Conservation (phyloP, 2,797 vertebrate genomes). For the Liasis olivaceus region DNA sequence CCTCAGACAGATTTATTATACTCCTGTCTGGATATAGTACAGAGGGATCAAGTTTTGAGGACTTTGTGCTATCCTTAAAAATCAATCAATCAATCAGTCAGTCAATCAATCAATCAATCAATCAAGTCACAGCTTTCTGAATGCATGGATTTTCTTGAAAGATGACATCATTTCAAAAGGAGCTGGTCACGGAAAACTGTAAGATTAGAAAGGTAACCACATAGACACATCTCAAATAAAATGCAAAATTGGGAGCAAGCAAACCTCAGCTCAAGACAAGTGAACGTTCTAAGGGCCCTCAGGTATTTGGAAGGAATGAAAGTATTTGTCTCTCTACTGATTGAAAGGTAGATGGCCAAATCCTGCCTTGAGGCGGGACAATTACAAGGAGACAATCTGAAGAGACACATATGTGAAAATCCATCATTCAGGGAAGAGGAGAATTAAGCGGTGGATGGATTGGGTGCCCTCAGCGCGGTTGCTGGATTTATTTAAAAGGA, state of each 20-base stretch:
- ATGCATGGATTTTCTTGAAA: background rate
- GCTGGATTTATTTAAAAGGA: background rate
- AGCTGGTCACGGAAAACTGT: background rate
- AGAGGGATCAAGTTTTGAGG: background rate
- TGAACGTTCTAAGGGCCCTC: no score
- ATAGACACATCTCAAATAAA: background rate
- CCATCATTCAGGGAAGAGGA: background rate
- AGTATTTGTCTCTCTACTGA: background rate
- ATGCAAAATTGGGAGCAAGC: background rate
- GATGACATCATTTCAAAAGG: background rate
- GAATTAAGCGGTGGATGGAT: background rate
- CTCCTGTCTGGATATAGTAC: no score
- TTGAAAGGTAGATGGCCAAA: background rate
- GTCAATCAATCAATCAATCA: no score
- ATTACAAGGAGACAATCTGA: background rate
- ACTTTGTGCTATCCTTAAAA: background rate
- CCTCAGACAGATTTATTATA: accelerated
- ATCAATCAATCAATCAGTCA: background rate
- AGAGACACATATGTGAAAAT: background rate
- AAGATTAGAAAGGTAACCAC: background rate
- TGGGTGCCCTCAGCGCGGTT: background rate
- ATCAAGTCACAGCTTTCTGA: background rate
- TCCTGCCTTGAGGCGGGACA: background rate
- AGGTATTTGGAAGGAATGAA: background rate
- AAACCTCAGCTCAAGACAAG: background rate